Evolutionary conservation across 2,888 invertebrate species (phyloP).

Genomic region (Myathropa florea): DNA sequence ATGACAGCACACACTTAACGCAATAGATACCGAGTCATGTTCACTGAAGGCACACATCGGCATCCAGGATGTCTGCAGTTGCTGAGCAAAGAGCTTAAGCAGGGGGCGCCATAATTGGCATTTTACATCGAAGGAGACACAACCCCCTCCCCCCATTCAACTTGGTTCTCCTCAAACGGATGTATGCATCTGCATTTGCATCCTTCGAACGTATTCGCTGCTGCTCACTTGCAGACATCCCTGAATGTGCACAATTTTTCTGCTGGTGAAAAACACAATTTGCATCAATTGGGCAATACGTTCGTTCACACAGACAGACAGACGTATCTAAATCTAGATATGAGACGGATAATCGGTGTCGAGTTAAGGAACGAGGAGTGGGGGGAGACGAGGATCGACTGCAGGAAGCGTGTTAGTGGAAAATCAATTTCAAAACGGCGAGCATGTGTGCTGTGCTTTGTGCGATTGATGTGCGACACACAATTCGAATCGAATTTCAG

Average conservation of each 20-base stretch:
- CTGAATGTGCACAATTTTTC: constrained; percentile 3
- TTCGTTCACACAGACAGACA: not conserved
- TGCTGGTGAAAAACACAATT: not conserved
- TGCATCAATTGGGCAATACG: not conserved
- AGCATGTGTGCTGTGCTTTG: not conserved
- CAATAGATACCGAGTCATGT: not conserved
- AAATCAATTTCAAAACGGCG: constrained; percentile 40
- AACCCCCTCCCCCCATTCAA: not conserved
- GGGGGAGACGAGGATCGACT: not conserved
- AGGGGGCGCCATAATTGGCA: constrained; percentile 18
- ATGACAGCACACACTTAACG: not conserved
- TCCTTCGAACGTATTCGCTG: not conserved
- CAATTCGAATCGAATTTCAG: constrained; percentile 43
- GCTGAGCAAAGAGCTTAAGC: not conserved
- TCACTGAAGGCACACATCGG: too few species aligned
- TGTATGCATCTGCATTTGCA: constrained; percentile 8
- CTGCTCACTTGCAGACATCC: constrained; percentile 15
- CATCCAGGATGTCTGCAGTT: too few species aligned
- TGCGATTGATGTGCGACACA: constrained; percentile 45
- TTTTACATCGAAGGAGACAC: constrained; percentile 12
- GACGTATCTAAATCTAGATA: not conserved
- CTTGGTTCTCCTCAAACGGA: not conserved
- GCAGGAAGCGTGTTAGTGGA: not conserved
- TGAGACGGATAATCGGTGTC: not conserved
- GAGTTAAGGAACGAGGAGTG: too few species aligned